These are phyloP conservation scores for Junonia oenone DNA, from an alignment of 2,888 invertebrate genomes.

Conservation along the genomic window DNA sequence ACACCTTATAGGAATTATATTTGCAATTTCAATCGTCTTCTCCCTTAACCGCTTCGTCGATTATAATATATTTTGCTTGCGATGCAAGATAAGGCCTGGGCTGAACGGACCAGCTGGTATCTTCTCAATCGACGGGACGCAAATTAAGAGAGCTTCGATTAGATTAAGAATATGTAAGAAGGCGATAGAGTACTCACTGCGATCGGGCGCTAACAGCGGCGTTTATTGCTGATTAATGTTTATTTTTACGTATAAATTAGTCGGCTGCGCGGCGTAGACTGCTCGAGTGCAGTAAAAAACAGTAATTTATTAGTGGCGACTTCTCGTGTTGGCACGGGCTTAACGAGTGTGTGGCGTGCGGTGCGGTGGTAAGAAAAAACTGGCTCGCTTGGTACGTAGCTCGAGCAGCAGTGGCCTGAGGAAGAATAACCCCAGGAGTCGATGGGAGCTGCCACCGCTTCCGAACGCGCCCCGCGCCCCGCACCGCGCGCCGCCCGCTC, in stretches of 20 bases:
- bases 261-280: constrained; percentile 78
- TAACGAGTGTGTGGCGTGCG: constrained; percentile 81
- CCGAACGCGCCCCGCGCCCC: constrained; percentile 73
- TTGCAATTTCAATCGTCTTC: constrained; percentile 34
- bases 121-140: constrained; percentile 18
- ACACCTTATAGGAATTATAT: constrained; percentile 16
- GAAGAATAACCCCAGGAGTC: constrained; percentile 81
- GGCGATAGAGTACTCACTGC: constrained; percentile 70
- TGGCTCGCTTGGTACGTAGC: constrained; percentile 77
- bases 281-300: constrained; percentile 76
- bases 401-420: constrained; percentile 79
- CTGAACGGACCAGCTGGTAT: constrained; percentile 11
- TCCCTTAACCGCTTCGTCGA: constrained; percentile 33
- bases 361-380: constrained; percentile 82
- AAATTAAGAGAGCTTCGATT: constrained; percentile 55
- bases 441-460: constrained; percentile 79
- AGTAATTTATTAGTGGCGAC: constrained; percentile 82
- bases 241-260: constrained; percentile 76
- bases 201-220: constrained; percentile 68
- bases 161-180: constrained; percentile 51
- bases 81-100: constrained; percentile 14
- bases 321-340: constrained; percentile 82
- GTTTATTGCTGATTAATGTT: constrained; percentile 72
- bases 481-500: constrained; percentile 58
- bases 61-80: constrained; percentile 11